Percentiles rank a stretch among this genome's conserved stretches.
Conservation (phyloP, 2,113 vertebrate species). For the Oryctolagus cuniculus region mOryCun1.1 NC_091453.1:64582501-64583000, state of each 20-base stretch:
- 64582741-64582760: background rate
- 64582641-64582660: background rate
- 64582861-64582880: conserved; percentile 30
- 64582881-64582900: conserved; percentile 24
- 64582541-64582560: conserved; percentile 1
- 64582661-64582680: background rate
- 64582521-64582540: conserved; percentile 24
- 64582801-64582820: conserved; percentile 36
- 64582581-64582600: background rate
- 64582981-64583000: conserved; percentile 27
- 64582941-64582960: background rate
- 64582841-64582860: background rate
- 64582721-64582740: conserved; percentile 44
- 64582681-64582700: background rate
- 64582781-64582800: background rate
- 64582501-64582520: conserved; percentile 45
- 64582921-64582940: conserved; percentile 43
- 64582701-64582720: conserved; percentile 15
- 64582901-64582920: conserved; percentile 36
- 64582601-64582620: conserved; percentile 24
- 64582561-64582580: conserved; percentile 1
- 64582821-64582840: conserved; percentile 26
- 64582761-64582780: background rate
- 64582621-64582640: background rate
- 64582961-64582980: background rate